Base-by-base conservation (phyloP, 2,888 invertebrate genomes). In the Eledona agricola region DNA sequence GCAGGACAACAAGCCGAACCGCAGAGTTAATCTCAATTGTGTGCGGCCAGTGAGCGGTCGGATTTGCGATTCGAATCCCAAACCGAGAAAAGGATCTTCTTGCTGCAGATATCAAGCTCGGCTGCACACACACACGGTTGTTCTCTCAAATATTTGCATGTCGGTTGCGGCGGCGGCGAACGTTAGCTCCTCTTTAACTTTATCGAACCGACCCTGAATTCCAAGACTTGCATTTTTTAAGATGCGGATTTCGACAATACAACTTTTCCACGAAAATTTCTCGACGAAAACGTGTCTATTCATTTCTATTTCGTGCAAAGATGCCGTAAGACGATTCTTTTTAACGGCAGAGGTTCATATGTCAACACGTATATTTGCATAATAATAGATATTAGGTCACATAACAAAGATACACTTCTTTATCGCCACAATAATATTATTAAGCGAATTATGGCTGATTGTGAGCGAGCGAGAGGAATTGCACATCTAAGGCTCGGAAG, bases 141-240 rank as follows among this genome's bases (percentile, higher is more conserved):
- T 6, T 47, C 28, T 13, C 37, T 28, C 47, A 47, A 47, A 47
- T 47, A 47, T 47, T 47, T 46, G 46, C 25, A 46, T 34, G 46
- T 46, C 35, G 15, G 25, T 45, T 29, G 25, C 45, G 25, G 45
- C 16, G 23, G 12, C 6, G 15, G 25, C 25, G 37, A 47, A 37
- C 37, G 47, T 37, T 47, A 22, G 37, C 22, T 47, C 47, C 47
- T 37, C 47, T 47, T 47, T 47, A 47, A 47, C 37, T 37, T 47
- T 47, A 47, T 47, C 47, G 37, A 47, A 47, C 37, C 19, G 34
- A 43, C 31, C 15, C 11, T n/a, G n/a, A n/a, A n/a, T n/a, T n/a
- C n/a, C n/a, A n/a, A 26, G 25, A 34, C 46, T 31, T 42, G 42
- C 9, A 15, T 16, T 23, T 38, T 22, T 35, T 38, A 12, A n/a